A percentile compares a stretch with the other conserved stretches of the same genome.
These are phyloP conservation scores for Iphiclides podalirius DNA, from an alignment of 2,888 invertebrate species.

Conservation along the genomic window DNA sequence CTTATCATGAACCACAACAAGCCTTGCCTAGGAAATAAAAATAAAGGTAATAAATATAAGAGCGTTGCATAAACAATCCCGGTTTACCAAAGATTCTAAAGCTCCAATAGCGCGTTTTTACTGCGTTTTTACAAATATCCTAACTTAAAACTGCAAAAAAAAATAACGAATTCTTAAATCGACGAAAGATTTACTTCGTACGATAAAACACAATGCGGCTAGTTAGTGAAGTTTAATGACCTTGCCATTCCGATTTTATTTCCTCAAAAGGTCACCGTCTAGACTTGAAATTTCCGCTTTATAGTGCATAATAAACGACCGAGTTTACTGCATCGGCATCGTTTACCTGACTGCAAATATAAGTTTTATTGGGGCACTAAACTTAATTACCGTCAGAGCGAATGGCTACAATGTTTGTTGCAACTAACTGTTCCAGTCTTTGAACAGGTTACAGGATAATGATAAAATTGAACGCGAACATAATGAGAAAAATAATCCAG, in stretches of 20 bases:
- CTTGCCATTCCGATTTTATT: constrained; percentile 14
- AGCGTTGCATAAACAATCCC: too few relatives aligned
- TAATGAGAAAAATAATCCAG: too few relatives aligned
- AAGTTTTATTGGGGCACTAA: constrained; percentile 17
- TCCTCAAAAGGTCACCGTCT: constrained; percentile 20
- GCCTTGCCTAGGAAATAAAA: too few relatives aligned
- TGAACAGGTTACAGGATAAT: background rate
- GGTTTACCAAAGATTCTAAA: too few relatives aligned
- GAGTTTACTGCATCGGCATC: constrained; percentile 13
- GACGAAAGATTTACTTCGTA: too few relatives aligned
- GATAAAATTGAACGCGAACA: too few relatives aligned
- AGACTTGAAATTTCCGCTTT: constrained; percentile 18
- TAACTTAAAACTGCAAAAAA: too few relatives aligned
- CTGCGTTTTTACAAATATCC: too few relatives aligned
- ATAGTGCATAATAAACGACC: constrained; percentile 14
- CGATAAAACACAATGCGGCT: background rate
- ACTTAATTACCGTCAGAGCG: constrained; percentile 7
- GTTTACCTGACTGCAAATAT: constrained; percentile 11
- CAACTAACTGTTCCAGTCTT: background rate
- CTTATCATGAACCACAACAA: too few relatives aligned
- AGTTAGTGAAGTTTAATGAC: constrained; percentile 3
- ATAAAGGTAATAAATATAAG: too few relatives aligned
- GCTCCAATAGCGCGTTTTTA: too few relatives aligned
- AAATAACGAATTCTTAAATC: too few relatives aligned
- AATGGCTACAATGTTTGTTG: constrained; percentile 1